Evolutionary conservation across 2,888 invertebrate genomes (phyloP).

Genomic region (Crioceris asparagi): DNA sequence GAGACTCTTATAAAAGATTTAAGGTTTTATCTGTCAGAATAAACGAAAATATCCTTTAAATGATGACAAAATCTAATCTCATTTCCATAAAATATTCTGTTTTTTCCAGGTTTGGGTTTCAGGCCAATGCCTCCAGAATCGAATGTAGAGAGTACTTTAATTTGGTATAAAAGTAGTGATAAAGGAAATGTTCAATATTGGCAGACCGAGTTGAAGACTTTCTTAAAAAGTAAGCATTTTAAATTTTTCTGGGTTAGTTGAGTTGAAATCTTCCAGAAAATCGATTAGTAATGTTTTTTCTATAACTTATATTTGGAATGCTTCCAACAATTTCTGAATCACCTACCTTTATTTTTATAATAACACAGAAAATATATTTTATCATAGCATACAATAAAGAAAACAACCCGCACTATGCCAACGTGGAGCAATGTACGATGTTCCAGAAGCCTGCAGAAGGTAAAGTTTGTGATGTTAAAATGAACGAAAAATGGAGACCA

Average conservation of each 20-base stretch:
- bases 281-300: no score
- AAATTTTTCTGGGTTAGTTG: no score
- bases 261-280: no score
- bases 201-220: constrained; percentile 64
- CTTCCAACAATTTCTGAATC: no score
- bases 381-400: constrained; percentile 35
- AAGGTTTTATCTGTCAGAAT: no score
- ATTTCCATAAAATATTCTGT: no score
- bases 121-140: constrained; percentile 89
- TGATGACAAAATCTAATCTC: no score
- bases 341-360: no score
- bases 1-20: no score
- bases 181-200: constrained; percentile 71
- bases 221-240: constrained; percentile 60
- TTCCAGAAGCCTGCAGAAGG: constrained; percentile 46
- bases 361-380: no score
- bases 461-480: constrained; percentile 74
- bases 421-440: constrained; percentile 43
- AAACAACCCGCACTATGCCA: constrained; percentile 39
- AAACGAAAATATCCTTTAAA: no score
- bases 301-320: no score
- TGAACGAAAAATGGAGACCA: constrained; percentile 54
- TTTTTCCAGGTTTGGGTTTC: constrained; percentile 77
- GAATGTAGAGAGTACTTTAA: constrained; percentile 91
- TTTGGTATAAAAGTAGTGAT: constrained; percentile 81